These are phyloP conservation scores for Paratilapia polleni DNA, from an alignment of 2,113 vertebrate genomes.

Conservation along the genomic window DNA sequence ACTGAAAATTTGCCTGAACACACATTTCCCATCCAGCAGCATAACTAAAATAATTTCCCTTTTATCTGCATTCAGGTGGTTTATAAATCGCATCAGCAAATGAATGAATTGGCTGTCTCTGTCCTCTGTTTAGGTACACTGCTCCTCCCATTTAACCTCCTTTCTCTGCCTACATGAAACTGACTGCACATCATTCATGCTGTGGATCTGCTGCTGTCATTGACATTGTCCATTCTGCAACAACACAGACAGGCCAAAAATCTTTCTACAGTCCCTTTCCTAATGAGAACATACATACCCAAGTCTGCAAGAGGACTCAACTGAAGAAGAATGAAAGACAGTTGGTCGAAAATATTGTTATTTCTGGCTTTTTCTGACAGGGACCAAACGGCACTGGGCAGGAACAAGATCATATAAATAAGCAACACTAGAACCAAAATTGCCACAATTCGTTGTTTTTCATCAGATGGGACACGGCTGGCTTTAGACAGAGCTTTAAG, in stretches of 20 bases:
- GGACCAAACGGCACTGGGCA: neutral
- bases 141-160: no score
- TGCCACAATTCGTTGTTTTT: constrained; percentile 14
- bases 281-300: constrained; percentile 13
- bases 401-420: constrained; percentile 16
- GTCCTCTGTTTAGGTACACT: no score
- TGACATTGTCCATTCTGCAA: neutral
- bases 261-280: constrained; percentile 22
- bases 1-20: no score
- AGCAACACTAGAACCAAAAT: constrained; percentile 6
- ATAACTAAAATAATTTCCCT: no score
- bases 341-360: neutral
- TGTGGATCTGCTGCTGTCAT: neutral
- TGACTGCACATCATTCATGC: no score
- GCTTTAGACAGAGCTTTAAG: constrained; percentile 3
- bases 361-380: neutral
- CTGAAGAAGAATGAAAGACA: neutral
- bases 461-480: neutral
- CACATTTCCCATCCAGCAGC: no score
- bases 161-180: no score
- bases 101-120: no score
- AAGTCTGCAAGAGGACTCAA: constrained; percentile 24
- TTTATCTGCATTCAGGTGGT: no score
- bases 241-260: constrained; percentile 19
- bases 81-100: no score